Evolutionary conservation across 2,888 invertebrate genomes (phyloP).

Genomic region (Teleiodes luculella): DNA sequence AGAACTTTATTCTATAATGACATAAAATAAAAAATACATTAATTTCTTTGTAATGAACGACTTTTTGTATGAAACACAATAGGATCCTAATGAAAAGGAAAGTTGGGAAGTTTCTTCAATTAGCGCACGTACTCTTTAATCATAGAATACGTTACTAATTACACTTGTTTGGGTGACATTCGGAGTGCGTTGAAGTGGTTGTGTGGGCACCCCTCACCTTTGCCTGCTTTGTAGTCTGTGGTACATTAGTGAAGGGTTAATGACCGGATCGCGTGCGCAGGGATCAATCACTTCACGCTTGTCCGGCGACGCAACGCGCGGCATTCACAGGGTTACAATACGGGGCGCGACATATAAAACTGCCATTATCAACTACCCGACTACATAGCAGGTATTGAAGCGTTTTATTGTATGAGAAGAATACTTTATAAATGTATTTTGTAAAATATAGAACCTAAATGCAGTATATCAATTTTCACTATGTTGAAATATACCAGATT

Average conservation of each 20-base stretch:
- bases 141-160: constrained; percentile 36
- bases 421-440: too few species aligned
- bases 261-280: constrained; percentile 69
- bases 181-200: constrained; percentile 46
- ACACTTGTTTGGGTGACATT: constrained; percentile 55
- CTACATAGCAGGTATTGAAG: background rate
- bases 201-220: constrained; percentile 29
- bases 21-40: background rate
- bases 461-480: too few species aligned
- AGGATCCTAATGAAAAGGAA: constrained; percentile 3
- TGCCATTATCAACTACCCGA: constrained; percentile 5
- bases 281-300: constrained; percentile 67
- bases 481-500: too few species aligned
- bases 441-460: too few species aligned
- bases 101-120: constrained; percentile 1
- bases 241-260: constrained; percentile 46
- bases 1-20: background rate
- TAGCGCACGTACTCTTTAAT: constrained; percentile 7
- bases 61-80: constrained; percentile 1
- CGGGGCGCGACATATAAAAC: constrained; percentile 65
- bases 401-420: too few species aligned
- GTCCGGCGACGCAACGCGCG: constrained; percentile 66
- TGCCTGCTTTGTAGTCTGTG: background rate
- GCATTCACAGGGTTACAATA: constrained; percentile 56
- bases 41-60: background rate